Conservation (phyloP, 2,113 vertebrate genomes). For the Propithecus coquereli region DNA sequence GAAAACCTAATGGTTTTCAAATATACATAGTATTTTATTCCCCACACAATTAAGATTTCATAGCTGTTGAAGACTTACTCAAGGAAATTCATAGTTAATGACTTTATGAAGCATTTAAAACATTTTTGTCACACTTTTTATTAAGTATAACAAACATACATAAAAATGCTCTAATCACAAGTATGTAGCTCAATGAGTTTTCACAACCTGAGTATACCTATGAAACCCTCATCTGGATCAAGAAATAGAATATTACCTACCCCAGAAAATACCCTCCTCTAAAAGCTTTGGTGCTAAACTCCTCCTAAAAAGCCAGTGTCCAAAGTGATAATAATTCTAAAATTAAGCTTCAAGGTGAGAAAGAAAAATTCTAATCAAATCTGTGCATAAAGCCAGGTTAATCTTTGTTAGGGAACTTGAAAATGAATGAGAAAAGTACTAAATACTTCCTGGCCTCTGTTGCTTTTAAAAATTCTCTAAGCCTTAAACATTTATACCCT, state of each 20-base stretch:
- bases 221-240: neutral
- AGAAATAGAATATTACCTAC: neutral
- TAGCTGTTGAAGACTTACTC: neutral
- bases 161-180: neutral
- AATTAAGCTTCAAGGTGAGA: neutral
- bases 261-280: neutral
- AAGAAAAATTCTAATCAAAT: neutral
- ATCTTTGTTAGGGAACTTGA: neutral
- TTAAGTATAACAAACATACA: neutral
- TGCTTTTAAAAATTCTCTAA: conserved; percentile 1
- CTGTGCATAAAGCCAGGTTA: neutral
- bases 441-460: neutral
- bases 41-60: neutral
- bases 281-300: neutral
- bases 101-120: neutral
- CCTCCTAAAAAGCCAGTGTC: neutral
- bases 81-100: neutral
- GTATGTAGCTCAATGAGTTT: neutral
- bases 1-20: conserved; percentile 22
- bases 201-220: neutral
- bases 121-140: neutral
- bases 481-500: neutral
- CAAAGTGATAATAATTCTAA: neutral
- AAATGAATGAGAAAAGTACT: neutral
- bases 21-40: neutral